Base-by-base conservation (phyloP, 2,888 invertebrate genomes). In the Melanostoma scalare region DNA sequence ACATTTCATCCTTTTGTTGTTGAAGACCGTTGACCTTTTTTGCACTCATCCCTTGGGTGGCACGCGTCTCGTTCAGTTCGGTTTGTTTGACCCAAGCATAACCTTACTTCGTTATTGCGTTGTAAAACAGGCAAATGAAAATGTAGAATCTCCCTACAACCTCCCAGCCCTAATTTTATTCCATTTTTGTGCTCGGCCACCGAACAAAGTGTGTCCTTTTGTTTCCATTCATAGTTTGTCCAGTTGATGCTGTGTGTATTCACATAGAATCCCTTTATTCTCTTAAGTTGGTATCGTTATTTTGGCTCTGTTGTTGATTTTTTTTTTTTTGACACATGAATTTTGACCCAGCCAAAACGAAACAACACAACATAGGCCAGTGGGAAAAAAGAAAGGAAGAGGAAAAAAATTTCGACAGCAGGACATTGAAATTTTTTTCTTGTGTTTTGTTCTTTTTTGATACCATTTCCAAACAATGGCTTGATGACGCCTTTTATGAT, bases 401-500 rank as follows among this genome's bases (percentile, higher is more conserved):
- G 35, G 40, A 63, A 63, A 48, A 30, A 63, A 44, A 63, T 55
- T 75, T 61, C 61, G 60, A 60, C 71, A 71, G 38, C 50, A 53
- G 60, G 72, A 52, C 50, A 72, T 44, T 53, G 48, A 67, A 4
- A 50, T 58, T 50, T 36, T 55, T 50, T 6, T 50, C 3, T 53
- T 38, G 1, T 20, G 20, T 20, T 20, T 20, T 20, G 20, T 33
- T 20, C 20, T 48, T n/a, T 69, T 63, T 30, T 74, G 50, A 72
- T 65, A 65, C 50, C 63, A 61, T 46, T 40, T 35, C 40, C 72
- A 61, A 73, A 79, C 72, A 79, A 79, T 73, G 48, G 72, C 10
- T 40, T 30, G 73, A 67, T 78, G 78, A 73, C 71, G 77, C 63
- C 79, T 74, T 68, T 79, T 79, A 79, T 69, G 74, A 74, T 68